Conservation (phyloP, 1,140 invertebrate genomes). For the Heliconius melpomene region DNA sequence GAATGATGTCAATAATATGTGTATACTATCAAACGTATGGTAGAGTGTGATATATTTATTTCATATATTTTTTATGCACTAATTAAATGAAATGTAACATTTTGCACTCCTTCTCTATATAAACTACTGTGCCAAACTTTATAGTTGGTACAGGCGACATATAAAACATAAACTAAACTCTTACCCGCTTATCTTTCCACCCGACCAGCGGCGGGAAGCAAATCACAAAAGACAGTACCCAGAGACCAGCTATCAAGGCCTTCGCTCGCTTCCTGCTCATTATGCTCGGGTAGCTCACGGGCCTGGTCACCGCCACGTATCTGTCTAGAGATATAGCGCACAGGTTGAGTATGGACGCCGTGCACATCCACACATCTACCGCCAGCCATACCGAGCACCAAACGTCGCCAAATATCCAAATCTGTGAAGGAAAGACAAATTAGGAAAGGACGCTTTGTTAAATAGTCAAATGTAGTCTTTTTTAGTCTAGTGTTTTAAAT, state of each 20-base stretch:
- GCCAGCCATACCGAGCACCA: slow-evolving; percentile 97
- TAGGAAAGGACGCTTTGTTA: too few relatives aligned
- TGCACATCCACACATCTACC: slow-evolving; percentile 97
- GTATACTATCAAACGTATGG: too few relatives aligned
- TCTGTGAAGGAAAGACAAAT: slow-evolving; percentile 77
- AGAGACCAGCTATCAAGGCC: slow-evolving; percentile 93
- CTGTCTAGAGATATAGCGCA: slow-evolving; percentile 95
- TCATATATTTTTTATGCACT: too few relatives aligned
- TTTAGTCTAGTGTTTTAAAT: too few relatives aligned
- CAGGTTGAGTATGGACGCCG: slow-evolving; percentile 96
- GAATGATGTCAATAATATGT: neutral
- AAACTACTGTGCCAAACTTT: too few relatives aligned
- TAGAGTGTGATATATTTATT: too few relatives aligned
- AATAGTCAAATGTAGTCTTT: too few relatives aligned
- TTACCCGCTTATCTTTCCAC: slow-evolving; percentile 92
- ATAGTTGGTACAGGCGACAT: neutral
- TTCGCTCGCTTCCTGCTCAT: slow-evolving; percentile 95
- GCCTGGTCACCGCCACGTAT: slow-evolving; percentile 96
- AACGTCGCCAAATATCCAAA: slow-evolving; percentile 95
- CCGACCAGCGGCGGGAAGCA: slow-evolving; percentile 98
- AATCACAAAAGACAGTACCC: slow-evolving; percentile 97
- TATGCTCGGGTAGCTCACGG: slow-evolving; percentile 95
- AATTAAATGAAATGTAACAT: too few relatives aligned
- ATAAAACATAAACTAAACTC: slow-evolving; percentile 17
- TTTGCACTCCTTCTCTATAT: too few relatives aligned